Evolutionary conservation across 2,797 vertebrate species (phyloP).

Genomic region (Mormyrops attenuatus): DNA sequence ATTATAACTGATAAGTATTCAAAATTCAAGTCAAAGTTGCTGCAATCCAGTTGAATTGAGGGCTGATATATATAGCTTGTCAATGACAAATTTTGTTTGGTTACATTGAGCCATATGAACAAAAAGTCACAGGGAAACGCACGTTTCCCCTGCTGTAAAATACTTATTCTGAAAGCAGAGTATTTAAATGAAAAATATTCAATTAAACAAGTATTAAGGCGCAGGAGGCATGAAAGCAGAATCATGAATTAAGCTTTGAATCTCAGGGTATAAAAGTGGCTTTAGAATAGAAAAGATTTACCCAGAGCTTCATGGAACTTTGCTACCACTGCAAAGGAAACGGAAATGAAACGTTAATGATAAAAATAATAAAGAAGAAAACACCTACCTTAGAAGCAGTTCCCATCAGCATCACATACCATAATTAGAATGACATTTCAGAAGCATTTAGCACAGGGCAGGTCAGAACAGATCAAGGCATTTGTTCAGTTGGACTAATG

Average conservation of each 20-base stretch:
- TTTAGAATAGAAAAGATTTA: neutral
- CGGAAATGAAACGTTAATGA: neutral
- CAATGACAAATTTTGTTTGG: neutral
- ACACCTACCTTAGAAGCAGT: neutral
- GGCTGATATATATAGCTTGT: neutral
- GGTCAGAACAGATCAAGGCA: neutral
- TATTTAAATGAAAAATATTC: neutral
- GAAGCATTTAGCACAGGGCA: neutral
- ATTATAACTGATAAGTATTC: neutral
- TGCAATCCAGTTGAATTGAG: neutral
- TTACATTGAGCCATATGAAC: neutral
- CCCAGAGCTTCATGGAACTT: neutral
- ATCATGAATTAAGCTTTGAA: neutral
- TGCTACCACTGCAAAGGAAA: neutral
- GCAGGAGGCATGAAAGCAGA: neutral
- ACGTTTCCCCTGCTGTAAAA: neutral
- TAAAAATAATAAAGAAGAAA: neutral
- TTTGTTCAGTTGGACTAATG: neutral
- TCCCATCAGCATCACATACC: neutral
- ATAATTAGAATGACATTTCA: slow-evolving; percentile 9
- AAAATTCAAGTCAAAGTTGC: neutral
- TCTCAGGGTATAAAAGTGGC: neutral
- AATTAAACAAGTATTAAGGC: neutral
- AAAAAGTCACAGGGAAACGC: neutral
- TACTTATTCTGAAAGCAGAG: neutral